Base-by-base conservation (phyloP, 1,140 invertebrate species). In the Chlorops oryzae region DNA sequence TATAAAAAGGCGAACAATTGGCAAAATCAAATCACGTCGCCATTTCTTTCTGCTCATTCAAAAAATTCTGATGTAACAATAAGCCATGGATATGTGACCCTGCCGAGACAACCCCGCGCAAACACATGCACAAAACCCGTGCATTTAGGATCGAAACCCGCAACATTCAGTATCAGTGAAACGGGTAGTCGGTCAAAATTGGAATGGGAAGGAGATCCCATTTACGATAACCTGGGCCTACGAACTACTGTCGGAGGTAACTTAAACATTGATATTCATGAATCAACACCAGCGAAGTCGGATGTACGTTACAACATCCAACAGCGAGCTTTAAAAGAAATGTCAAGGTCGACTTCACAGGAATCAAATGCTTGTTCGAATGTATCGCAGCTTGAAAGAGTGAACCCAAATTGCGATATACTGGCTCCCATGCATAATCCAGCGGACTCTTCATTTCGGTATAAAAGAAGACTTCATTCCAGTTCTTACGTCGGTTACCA, bases 61-160 rank as follows among this genome's bases (percentile, higher is more conserved):
- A n/a, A n/a, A n/a, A n/a, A n/a, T n/a, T n/a, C 58, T 6, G 56
- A 59, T 5, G 74, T 83, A 9, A 77, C 85, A 2, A 80, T 84
- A n/a, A 77, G 85, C 46, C 82, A 84, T 65, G 86, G 86, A 4
- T 90, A 90, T 62, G 86, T 90, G 7, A 91, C 88, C 5, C 88
- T 93, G 47, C 89, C 90, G 0, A 78, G 90, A 50, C 75, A 88
- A 61, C 89, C 88, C 0, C 75, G 88, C 39, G 82, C 85, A 0
- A 86, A 87, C 1, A 89, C 87, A 51, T 91, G 88, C 86, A 85
- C 85, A n/a, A n/a, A n/a, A n/a, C n/a, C n/a, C n/a, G n/a, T n/a
- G n/a, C n/a, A n/a, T n/a, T n/a, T n/a, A n/a, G n/a, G n/a, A n/a
- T n/a, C n/a, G n/a, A n/a, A n/a, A n/a, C n/a, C n/a, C n/a, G n/a